These are phyloP conservation scores for Hypomecis punctinalis DNA, from an alignment of 2,888 invertebrate genomes.

Conservation along the genomic window DNA sequence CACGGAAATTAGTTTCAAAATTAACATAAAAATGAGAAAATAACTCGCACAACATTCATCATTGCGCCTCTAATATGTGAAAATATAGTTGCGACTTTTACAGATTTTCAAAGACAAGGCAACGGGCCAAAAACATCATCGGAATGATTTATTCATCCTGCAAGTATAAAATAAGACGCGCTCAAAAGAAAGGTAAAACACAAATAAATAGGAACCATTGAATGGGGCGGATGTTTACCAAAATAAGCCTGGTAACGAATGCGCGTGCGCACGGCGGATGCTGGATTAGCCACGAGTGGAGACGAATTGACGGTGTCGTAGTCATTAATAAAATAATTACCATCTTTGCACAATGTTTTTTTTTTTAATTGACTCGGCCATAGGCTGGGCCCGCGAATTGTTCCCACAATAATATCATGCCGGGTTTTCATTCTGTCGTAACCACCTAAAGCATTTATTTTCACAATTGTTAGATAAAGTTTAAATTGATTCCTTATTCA, in stretches of 20 bases:
- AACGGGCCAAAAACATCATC: slow-evolving; percentile 6
- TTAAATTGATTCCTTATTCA: too few species aligned
- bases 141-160: slow-evolving; percentile 20
- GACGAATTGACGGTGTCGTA: too few species aligned
- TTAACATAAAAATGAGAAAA: not conserved
- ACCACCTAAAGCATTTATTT: too few species aligned
- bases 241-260: slow-evolving; percentile 43
- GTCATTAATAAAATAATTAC: too few species aligned
- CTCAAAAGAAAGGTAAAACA: slow-evolving; percentile 31
- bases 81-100: not conserved
- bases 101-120: not conserved
- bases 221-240: slow-evolving; percentile 43
- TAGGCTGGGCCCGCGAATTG: too few species aligned
- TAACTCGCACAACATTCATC: not conserved
- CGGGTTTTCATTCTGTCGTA: too few species aligned
- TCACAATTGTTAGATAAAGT: too few species aligned
- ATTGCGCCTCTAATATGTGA: not conserved
- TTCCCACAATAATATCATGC: too few species aligned
- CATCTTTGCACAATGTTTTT: too few species aligned
- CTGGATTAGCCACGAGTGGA: too few species aligned
- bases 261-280: slow-evolving; percentile 31
- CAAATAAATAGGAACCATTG: slow-evolving; percentile 29
- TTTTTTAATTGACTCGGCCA: too few species aligned
- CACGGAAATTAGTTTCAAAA: slow-evolving; percentile 6
- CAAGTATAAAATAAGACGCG: slow-evolving; percentile 24